Evolutionary conservation across 2,113 vertebrate genomes (phyloP).

Genomic region (Sander vitreus): DNA sequence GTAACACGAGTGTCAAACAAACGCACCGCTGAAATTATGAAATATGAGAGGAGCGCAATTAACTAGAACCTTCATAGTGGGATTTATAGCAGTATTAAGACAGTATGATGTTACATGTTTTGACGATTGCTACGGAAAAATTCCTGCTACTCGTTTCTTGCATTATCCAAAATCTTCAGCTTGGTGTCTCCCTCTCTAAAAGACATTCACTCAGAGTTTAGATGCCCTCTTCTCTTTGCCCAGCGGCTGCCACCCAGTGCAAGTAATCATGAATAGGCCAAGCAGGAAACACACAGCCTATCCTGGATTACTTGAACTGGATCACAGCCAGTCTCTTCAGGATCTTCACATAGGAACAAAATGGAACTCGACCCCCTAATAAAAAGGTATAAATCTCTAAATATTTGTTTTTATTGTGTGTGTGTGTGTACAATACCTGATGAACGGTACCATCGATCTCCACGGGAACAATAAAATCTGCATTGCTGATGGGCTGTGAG

Average conservation of each 20-base stretch:
- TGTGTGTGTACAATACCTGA: slow-evolving; percentile 86
- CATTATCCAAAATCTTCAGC: neutral
- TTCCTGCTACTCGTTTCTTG: neutral
- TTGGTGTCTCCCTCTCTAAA: neutral
- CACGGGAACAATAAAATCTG: slow-evolving; percentile 99
- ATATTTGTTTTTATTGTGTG: neutral
- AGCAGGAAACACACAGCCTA: slow-evolving; percentile 95
- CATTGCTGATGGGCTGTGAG: slow-evolving; percentile 96
- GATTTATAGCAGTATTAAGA: neutral
- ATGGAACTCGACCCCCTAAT: neutral
- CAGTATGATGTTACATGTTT: neutral
- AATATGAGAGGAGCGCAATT: neutral
- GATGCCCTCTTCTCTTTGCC: slow-evolving; percentile 12
- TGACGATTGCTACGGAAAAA: neutral
- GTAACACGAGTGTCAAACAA: neutral
- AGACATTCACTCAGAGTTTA: slow-evolving; percentile 4
- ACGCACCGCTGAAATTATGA: neutral
- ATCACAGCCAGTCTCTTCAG: slow-evolving; percentile 82
- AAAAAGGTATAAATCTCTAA: neutral
- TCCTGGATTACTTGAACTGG: slow-evolving; percentile 99
- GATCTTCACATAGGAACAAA: slow-evolving; percentile 23
- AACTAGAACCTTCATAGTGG: neutral
- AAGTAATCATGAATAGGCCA: slow-evolving; percentile 99
- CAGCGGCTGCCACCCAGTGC: slow-evolving; percentile 88
- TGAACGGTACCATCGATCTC: slow-evolving; percentile 99